Evolutionary conservation across 2,797 vertebrate species (phyloP).

Genomic region (Mallotus villosus): DNA sequence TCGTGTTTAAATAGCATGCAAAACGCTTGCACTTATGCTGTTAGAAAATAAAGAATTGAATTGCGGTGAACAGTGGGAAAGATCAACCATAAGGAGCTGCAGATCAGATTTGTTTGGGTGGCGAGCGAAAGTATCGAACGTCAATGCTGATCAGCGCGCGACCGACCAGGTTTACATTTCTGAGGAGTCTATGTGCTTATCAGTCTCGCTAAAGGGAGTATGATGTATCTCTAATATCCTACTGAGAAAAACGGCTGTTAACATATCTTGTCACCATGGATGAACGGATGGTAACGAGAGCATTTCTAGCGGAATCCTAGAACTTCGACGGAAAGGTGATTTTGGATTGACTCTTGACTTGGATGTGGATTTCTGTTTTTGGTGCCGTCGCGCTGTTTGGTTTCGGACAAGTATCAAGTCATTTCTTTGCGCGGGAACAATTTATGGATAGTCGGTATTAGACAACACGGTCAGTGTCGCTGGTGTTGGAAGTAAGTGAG

Average conservation of each 20-base stretch:
- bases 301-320: slow-evolving; percentile 43
- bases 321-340: slow-evolving; percentile 37
- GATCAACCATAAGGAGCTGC: not conserved
- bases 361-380: slow-evolving; percentile 59
- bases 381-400: slow-evolving; percentile 58
- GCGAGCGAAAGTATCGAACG: slow-evolving; percentile 13
- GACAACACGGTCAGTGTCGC: slow-evolving; percentile 32
- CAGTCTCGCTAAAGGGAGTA: slow-evolving; percentile 24
- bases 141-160: slow-evolving; percentile 35
- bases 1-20: slow-evolving; percentile 61
- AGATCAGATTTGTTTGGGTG: slow-evolving; percentile 9
- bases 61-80: slow-evolving; percentile 43
- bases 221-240: slow-evolving; percentile 33
- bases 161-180: slow-evolving; percentile 48
- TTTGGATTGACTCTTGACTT: slow-evolving; percentile 55
- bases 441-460: slow-evolving; percentile 38
- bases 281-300: slow-evolving; percentile 42
- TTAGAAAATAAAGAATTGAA: slow-evolving; percentile 44
- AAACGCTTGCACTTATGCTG: slow-evolving; percentile 39
- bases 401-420: slow-evolving; percentile 51
- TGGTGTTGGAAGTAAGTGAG: slow-evolving; percentile 61
- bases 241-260: slow-evolving; percentile 50
- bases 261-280: slow-evolving; percentile 37
- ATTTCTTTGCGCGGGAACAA: slow-evolving; percentile 27
- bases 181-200: slow-evolving; percentile 23